Evolutionary conservation across 2,888 invertebrate species (phyloP).

Genomic region (Bedellia somnulentella): DNA sequence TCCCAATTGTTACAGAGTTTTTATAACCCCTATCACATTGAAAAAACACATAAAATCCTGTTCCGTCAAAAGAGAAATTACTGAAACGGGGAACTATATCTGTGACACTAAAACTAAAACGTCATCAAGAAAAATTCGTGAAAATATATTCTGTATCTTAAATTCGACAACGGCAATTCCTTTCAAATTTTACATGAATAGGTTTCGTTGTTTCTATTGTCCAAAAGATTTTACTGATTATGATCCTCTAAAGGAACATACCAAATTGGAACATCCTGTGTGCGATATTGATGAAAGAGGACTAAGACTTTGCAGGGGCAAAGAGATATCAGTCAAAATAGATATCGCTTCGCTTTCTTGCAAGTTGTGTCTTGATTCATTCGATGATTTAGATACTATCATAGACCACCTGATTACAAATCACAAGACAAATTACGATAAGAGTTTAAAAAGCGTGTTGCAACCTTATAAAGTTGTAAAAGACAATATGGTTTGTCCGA

Average conservation of each 20-base stretch:
- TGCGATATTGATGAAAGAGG: conserved; percentile 33
- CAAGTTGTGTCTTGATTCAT: conserved; percentile 26
- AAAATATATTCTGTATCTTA: conserved; percentile 9
- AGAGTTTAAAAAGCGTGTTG: conserved; percentile 40
- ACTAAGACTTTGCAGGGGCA: conserved; percentile 11
- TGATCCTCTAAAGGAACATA: conserved; percentile 26
- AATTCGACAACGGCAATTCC: conserved; percentile 11
- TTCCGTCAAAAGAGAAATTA: neutral
- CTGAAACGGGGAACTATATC: neutral
- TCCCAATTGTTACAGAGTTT: neutral
- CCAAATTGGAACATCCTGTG: conserved; percentile 27
- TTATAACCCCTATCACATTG: neutral
- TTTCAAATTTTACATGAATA: conserved; percentile 11
- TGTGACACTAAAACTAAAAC: conserved; percentile 3
- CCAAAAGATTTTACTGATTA: conserved; percentile 8
- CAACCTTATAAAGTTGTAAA: conserved; percentile 38
- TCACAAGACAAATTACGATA: conserved; percentile 32
- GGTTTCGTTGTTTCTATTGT: conserved; percentile 12
- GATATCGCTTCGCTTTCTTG: conserved; percentile 35
- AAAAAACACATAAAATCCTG: neutral
- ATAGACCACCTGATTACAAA: conserved; percentile 34
- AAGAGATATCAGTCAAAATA: conserved; percentile 44
- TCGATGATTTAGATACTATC: conserved; percentile 32
- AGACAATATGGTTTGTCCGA: conserved; percentile 23
- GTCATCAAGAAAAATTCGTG: conserved; percentile 6